Evolutionary conservation across 2,113 vertebrate genomes (phyloP).

Genomic region (Pluvianellus socialis): DNA sequence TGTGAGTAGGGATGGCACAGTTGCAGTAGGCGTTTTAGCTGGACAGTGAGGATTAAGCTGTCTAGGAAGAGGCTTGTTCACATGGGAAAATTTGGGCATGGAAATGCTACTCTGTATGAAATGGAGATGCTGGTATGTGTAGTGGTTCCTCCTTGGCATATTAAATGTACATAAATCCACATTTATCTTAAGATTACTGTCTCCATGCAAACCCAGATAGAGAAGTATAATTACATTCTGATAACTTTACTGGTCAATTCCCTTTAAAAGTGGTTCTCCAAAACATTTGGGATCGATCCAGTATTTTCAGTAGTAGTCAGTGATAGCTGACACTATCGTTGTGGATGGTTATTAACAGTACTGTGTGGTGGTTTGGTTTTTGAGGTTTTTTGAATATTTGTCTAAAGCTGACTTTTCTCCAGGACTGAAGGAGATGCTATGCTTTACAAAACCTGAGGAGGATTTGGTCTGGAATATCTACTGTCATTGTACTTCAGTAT

Average conservation of each 20-base stretch:
- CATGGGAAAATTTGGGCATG: background rate
- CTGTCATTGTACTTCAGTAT: background rate
- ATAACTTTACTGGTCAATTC: background rate
- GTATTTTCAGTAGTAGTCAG: background rate
- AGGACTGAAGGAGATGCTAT: background rate
- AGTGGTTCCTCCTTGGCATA: background rate
- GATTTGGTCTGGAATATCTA: background rate
- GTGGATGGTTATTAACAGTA: background rate
- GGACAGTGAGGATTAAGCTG: background rate
- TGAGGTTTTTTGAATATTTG: background rate
- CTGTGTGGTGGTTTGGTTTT: background rate
- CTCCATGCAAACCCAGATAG: background rate
- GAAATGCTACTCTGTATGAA: background rate
- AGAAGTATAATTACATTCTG: background rate
- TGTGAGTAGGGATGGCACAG: background rate
- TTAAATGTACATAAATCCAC: background rate
- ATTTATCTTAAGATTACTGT: background rate
- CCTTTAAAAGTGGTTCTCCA: background rate
- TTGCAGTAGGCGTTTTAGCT: background rate
- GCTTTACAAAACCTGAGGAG: background rate
- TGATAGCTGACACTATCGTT: rapidly evolving
- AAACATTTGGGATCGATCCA: background rate
- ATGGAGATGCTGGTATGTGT: background rate
- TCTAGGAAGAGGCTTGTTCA: background rate
- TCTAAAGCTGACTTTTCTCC: background rate